A percentile compares a stretch with the other conserved stretches of the same genome.
These are phyloP conservation scores for Lepidurus packardi DNA, from an alignment of 1,140 invertebrate species.

Conservation along the genomic window DNA sequence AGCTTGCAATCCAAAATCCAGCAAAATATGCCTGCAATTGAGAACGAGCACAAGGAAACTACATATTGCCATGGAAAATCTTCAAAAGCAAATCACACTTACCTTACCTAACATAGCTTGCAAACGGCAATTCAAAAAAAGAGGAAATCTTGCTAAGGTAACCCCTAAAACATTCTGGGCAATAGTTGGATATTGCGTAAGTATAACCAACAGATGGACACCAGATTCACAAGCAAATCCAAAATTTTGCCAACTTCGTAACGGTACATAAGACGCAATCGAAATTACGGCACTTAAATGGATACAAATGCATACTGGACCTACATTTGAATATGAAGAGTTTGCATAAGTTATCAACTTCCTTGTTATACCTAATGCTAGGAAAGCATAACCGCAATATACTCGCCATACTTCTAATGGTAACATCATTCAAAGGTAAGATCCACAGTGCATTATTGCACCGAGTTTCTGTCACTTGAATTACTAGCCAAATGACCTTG, in stretches of 20 bases:
- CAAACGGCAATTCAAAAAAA: neutral
- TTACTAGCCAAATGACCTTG: neutral
- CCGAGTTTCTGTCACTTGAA: neutral
- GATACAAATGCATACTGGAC: neutral
- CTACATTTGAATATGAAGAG: neutral
- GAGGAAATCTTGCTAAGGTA: neutral
- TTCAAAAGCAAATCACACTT: neutral
- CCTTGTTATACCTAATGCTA: neutral
- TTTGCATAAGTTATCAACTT: neutral
- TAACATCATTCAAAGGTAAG: neutral
- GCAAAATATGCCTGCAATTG: neutral
- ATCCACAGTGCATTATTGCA: no score
- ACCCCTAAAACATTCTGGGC: neutral
- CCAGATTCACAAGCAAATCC: neutral
- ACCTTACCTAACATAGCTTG: conserved; percentile 21
- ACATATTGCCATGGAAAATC: neutral
- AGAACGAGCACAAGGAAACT: neutral
- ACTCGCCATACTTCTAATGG: neutral
- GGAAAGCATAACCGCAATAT: neutral
- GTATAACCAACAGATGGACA: neutral
- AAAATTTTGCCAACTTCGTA: neutral
- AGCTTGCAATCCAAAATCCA: neutral
- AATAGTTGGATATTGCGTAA: neutral
- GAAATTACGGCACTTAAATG: neutral
- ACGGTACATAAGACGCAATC: neutral